A percentile compares a stretch with the other conserved stretches of the same genome.
Conservation (phyloP, 2,888 invertebrate species). For the Eilema griseolum region DNA sequence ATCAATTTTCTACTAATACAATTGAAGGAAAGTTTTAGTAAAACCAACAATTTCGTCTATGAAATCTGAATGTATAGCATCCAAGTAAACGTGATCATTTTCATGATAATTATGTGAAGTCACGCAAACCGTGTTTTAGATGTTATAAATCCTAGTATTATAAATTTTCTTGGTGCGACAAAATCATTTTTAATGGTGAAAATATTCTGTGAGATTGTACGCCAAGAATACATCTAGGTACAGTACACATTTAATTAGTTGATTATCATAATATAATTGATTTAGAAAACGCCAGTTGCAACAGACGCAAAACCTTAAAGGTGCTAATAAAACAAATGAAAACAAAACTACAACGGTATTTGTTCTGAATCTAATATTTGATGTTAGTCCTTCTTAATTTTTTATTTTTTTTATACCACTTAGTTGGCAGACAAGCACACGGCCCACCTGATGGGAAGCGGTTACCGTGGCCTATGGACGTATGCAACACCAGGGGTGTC, state of each 20-base stretch:
- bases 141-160: conserved; percentile 56
- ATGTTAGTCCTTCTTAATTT: too few relatives aligned
- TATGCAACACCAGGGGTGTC: too few relatives aligned
- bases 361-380: too few relatives aligned
- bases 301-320: too few relatives aligned
- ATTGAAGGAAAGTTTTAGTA: conserved; percentile 80
- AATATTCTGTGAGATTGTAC: background rate
- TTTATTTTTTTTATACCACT: too few relatives aligned
- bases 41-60: conserved; percentile 84
- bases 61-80: conserved; percentile 77
- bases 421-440: too few relatives aligned
- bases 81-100: conserved; percentile 74
- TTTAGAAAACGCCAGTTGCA: background rate
- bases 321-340: too few relatives aligned
- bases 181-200: conserved; percentile 40
- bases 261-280: background rate
- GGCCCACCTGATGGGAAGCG: too few relatives aligned
- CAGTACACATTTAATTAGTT: background rate
- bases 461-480: too few relatives aligned
- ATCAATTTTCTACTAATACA: conserved; percentile 82
- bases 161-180: conserved; percentile 55
- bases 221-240: background rate
- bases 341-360: too few relatives aligned
- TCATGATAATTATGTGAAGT: conserved; percentile 79
- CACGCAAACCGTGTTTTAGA: conserved; percentile 78